Conservation (phyloP, 2,888 invertebrate species). For the Gortyna flavago region DNA sequence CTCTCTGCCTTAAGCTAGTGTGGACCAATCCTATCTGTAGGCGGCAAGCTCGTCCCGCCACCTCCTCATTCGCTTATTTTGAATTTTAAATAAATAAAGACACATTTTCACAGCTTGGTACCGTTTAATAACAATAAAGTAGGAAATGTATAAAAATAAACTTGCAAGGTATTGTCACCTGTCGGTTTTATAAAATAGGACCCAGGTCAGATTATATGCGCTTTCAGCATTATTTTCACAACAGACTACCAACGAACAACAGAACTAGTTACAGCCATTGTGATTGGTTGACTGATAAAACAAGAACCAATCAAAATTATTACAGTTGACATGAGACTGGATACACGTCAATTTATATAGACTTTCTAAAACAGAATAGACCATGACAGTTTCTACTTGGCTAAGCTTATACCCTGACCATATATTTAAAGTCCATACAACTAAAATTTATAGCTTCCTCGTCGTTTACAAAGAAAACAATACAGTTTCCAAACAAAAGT, state of each 20-base stretch:
- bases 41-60: too few species aligned
- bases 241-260: background rate
- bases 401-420: background rate
- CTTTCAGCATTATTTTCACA: slow-evolving; percentile 4
- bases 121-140: background rate
- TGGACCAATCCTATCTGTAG: too few species aligned
- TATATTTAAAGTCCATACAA: background rate
- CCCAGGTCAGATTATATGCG: background rate
- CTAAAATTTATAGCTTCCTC: slow-evolving; percentile 52
- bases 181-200: background rate
- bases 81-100: background rate
- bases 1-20: too few species aligned
- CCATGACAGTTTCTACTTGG: background rate
- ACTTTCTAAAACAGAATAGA: background rate
- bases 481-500: slow-evolving; percentile 42
- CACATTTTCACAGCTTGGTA: background rate
- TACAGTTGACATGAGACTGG: background rate
- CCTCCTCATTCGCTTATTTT: background rate
- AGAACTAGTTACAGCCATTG: background rate
- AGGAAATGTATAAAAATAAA: background rate
- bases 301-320: slow-evolving; percentile 1
- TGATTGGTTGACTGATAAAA: background rate
- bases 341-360: background rate
- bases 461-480: slow-evolving; percentile 40
- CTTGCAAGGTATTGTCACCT: too few species aligned